Conservation (phyloP, 2,888 invertebrate species). For the Plusia festucae region DNA sequence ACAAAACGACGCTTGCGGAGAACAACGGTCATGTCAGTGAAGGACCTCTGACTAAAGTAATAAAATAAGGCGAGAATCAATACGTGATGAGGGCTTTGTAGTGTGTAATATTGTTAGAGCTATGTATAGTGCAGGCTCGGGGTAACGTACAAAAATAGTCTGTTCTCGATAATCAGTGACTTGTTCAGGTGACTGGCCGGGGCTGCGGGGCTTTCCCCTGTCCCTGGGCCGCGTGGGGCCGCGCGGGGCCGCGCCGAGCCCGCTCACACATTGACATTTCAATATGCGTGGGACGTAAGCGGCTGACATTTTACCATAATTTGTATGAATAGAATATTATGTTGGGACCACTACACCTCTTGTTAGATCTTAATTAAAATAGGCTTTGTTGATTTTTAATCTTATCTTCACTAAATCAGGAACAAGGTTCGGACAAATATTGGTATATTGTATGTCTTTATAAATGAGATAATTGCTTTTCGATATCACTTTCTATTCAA, state of each 20-base stretch:
- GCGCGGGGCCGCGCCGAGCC: not conserved
- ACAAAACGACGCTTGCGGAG: not conserved
- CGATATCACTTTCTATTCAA: no score
- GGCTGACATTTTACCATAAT: constrained; percentile 8
- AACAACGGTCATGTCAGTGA: not conserved
- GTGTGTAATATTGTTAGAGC: not conserved
- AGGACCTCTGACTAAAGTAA: not conserved
- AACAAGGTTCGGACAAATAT: not conserved
- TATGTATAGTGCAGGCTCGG: not conserved
- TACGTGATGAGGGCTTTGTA: not conserved
- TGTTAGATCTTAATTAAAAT: constrained; percentile 1
- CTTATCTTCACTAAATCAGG: not conserved
- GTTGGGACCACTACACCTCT: not conserved
- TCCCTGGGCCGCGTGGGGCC: not conserved
- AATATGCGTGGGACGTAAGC: constrained; percentile 1
- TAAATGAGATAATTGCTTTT: no score
- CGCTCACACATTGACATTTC: constrained; percentile 3
- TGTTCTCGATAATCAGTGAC: not conserved
- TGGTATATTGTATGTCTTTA: not conserved
- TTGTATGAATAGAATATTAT: constrained; percentile 5
- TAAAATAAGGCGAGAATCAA: not conserved
- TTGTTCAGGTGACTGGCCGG: not conserved
- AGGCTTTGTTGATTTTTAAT: not conserved
- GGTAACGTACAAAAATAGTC: not conserved
- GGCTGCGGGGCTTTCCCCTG: not conserved